Conservation (phyloP, 2,797 vertebrate genomes). For the Arnoldichthys spilopterus region DNA sequence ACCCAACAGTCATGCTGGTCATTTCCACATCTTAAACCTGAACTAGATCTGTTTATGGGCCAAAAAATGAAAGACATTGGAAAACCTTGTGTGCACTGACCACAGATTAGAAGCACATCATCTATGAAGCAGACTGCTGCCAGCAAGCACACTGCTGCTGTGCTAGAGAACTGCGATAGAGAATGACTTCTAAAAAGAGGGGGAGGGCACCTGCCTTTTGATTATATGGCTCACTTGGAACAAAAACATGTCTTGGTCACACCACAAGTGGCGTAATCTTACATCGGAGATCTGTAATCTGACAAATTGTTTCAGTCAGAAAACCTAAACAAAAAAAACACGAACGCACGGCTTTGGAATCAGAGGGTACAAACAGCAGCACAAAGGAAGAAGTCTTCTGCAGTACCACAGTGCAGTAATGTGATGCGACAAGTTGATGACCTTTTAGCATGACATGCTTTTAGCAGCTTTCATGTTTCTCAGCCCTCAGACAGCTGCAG, state of each 20-base stretch:
- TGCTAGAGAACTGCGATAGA: not conserved
- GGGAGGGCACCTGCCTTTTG: not conserved
- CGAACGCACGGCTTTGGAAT: not conserved
- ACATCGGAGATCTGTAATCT: not conserved
- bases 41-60: not conserved
- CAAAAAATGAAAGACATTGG: not conserved
- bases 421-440: not conserved
- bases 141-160: not conserved
- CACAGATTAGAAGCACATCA: not conserved
- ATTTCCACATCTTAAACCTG: not conserved
- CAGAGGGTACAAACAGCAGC: not conserved
- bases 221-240: not conserved
- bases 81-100: not conserved
- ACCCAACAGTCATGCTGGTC: too few species aligned
- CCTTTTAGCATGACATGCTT: conserved; percentile 28
- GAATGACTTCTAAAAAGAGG: not conserved
- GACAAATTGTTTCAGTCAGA: not conserved
- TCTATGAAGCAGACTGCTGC: not conserved
- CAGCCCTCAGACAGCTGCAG: conserved; percentile 8
- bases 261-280: not conserved
- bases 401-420: not conserved
- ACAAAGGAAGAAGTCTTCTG: not conserved
- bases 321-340: not conserved
- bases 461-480: conserved; percentile 59
- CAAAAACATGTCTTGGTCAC: not conserved